A percentile compares a stretch with the other conserved stretches of the same genome.
phyloP scores from a whole-genome alignment of 2,113 vertebrate genomes.

The Tilapia sparmanii region DNA sequence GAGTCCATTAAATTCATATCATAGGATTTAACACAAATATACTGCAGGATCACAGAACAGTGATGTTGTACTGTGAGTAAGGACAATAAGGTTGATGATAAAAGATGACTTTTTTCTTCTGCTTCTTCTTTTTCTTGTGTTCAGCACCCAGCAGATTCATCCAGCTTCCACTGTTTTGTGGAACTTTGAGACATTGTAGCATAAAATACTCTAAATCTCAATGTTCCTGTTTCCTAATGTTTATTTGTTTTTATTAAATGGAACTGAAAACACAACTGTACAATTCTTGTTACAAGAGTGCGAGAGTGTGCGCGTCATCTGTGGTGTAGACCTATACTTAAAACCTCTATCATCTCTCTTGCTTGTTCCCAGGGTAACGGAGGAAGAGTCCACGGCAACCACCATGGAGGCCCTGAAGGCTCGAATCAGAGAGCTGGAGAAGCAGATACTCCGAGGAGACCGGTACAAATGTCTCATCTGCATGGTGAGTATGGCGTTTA shows the following conservation, averaged over 20 bases:
- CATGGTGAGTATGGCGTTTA: conserved; percentile 82
- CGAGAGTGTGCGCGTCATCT: background rate
- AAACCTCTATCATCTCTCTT: background rate
- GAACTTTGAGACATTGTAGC: background rate
- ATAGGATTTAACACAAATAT: background rate
- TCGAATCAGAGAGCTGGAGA: conserved; percentile 96
- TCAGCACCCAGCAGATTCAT: background rate
- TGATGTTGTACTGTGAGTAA: background rate
- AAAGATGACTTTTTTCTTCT: background rate
- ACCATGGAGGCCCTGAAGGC: conserved; percentile 98
- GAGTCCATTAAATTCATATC: background rate
- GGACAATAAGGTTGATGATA: background rate
- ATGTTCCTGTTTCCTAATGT: background rate
- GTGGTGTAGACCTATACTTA: background rate
- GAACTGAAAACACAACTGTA: background rate
- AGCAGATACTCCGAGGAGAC: conserved; percentile 96
- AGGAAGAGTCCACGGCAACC: conserved; percentile 95
- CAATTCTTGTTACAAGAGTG: background rate
- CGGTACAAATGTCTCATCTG: conserved; percentile 99
- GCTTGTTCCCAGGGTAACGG: conserved; percentile 82
- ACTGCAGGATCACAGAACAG: background rate
- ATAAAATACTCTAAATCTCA: background rate
- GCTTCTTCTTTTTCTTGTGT: background rate
- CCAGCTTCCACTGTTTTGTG: background rate
- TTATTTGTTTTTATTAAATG: background rate